Evolutionary conservation across 2,888 invertebrate species (phyloP).

Genomic region (Salticus scenicus): DNA sequence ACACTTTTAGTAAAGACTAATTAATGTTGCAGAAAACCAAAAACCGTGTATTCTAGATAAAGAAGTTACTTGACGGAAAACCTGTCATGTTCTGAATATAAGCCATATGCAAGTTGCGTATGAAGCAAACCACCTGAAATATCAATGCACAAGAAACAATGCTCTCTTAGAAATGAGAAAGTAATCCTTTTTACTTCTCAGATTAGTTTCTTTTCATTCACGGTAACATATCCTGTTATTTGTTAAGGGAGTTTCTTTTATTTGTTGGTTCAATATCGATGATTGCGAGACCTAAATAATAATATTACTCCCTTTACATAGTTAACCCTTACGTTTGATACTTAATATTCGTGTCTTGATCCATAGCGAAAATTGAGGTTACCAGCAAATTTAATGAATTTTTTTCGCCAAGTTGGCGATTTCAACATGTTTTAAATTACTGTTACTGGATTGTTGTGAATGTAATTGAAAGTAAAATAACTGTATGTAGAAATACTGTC

Average conservation of each 20-base stretch:
- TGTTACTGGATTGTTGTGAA: too few species aligned
- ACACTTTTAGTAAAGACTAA: too few species aligned
- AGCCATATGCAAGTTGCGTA: neutral
- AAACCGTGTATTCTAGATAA: too few species aligned
- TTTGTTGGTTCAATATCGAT: slow-evolving; percentile 24
- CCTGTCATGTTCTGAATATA: too few species aligned
- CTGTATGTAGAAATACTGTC: too few species aligned
- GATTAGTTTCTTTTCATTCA: neutral
- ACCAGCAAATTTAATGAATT: neutral
- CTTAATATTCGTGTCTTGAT: slow-evolving; percentile 23
- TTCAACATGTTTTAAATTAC: too few species aligned
- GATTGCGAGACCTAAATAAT: slow-evolving; percentile 18
- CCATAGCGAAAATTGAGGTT: neutral
- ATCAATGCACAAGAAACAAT: neutral
- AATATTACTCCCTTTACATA: slow-evolving; percentile 16
- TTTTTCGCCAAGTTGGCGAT: neutral
- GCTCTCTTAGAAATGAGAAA: neutral
- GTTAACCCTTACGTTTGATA: slow-evolving; percentile 20
- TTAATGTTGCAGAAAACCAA: too few species aligned
- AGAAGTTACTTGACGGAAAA: too few species aligned
- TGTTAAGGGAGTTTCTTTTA: slow-evolving; percentile 20
- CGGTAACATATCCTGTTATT: slow-evolving; percentile 48
- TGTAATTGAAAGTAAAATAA: too few species aligned
- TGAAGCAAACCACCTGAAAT: neutral
- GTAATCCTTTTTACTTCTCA: neutral